Conservation (phyloP, 2,888 invertebrate species). For the Halocaridina rubra region DNA sequence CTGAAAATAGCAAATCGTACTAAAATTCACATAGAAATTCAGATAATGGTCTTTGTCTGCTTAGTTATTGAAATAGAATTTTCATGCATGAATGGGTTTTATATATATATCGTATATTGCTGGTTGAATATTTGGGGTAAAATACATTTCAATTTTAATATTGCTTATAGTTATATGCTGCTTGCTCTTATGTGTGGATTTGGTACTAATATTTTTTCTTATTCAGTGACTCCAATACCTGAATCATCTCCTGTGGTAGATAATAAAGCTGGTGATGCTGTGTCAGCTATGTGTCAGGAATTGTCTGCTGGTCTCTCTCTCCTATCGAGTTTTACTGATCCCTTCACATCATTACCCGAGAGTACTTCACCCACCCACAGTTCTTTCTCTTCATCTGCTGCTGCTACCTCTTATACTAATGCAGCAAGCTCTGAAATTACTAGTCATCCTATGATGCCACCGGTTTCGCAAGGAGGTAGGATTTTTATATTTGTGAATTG, state of each 20-base stretch:
- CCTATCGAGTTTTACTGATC: constrained; percentile 68
- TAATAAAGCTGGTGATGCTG: constrained; percentile 71
- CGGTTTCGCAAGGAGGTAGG: constrained; percentile 31
- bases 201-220: too few species aligned
- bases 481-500: neutral
- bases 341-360: constrained; percentile 72
- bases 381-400: constrained; percentile 61
- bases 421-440: constrained; percentile 3
- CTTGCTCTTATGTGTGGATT: too few species aligned
- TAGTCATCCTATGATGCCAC: constrained; percentile 56
- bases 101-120: too few species aligned
- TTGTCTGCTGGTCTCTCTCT: constrained; percentile 81
- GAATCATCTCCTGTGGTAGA: constrained; percentile 77
- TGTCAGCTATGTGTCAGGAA: constrained; percentile 82
- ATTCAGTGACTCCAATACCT: constrained; percentile 80
- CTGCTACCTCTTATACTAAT: constrained; percentile 26
- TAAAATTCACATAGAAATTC: too few species aligned
- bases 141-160: too few species aligned
- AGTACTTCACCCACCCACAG: constrained; percentile 69
- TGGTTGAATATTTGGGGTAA: too few species aligned
- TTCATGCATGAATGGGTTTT: too few species aligned
- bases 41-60: too few species aligned
- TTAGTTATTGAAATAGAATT: too few species aligned
- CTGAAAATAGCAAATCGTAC: too few species aligned
- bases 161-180: neutral